phyloP scores from a whole-genome alignment of 2,888 invertebrate species.

The Bugula neritina region DNA sequence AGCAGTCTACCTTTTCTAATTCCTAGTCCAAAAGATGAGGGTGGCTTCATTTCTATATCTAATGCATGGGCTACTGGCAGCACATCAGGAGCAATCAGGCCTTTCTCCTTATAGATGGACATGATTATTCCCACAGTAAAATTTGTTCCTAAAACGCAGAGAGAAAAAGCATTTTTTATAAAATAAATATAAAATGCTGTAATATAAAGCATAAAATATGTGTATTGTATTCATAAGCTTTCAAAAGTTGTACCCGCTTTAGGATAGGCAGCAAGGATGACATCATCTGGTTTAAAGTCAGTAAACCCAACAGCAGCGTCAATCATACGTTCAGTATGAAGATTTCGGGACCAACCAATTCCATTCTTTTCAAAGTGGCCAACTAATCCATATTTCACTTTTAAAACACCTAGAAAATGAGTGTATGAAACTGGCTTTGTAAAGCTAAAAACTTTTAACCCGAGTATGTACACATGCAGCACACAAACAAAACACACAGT shows the following conservation, averaged over 20 bases:
- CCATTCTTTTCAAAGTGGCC: not conserved
- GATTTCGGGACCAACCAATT: not conserved
- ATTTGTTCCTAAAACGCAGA: not conserved
- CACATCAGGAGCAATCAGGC: too few relatives aligned
- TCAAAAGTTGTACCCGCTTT: not conserved
- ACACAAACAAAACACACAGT: too few relatives aligned
- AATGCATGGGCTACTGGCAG: too few relatives aligned
- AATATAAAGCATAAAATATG: not conserved
- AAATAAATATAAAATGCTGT: not conserved
- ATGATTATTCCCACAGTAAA: not conserved
- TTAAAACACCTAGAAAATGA: not conserved
- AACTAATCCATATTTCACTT: not conserved
- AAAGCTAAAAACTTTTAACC: too few relatives aligned
- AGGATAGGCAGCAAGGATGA: slow-evolving; percentile 4
- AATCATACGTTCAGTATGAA: not conserved
- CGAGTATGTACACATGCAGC: too few relatives aligned
- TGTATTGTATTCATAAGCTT: too few relatives aligned
- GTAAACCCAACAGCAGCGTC: not conserved
- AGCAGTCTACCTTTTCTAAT: too few relatives aligned
- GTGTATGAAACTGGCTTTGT: too few relatives aligned
- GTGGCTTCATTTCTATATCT: too few relatives aligned
- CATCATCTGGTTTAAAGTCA: slow-evolving; percentile 21
- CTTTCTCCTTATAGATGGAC: slow-evolving; percentile 13
- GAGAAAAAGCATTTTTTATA: not conserved
- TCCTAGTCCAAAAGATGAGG: too few relatives aligned